Conservation (phyloP, 1,140 invertebrate species). For the Lepidurus arcticus region DNA sequence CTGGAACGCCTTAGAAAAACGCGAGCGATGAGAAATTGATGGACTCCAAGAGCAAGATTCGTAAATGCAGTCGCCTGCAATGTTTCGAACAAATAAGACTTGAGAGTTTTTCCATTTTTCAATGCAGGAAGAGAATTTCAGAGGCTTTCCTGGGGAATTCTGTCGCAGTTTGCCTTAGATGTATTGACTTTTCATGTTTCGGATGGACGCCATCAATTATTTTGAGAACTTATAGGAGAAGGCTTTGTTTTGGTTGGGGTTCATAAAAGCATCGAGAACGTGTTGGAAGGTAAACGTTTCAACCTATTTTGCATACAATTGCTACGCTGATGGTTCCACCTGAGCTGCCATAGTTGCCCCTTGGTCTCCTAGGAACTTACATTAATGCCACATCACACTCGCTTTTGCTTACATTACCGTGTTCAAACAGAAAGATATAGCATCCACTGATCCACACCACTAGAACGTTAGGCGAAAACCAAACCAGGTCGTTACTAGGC, state of each 20-base stretch:
- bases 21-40: slow-evolving; percentile 19
- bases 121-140: no score
- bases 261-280: neutral
- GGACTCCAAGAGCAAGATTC: neutral
- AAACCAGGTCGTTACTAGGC: no score
- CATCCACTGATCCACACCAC: neutral
- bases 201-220: no score
- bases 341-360: neutral
- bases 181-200: no score
- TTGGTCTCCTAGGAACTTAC: neutral
- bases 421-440: neutral
- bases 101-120: no score
- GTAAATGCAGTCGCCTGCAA: neutral
- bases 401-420: neutral
- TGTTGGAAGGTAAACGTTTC: neutral
- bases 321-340: neutral
- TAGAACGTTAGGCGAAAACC: neutral
- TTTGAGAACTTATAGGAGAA: no score
- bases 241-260: no score
- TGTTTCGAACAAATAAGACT: no score
- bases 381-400: slow-evolving; percentile 9
- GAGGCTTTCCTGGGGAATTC: no score
- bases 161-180: no score
- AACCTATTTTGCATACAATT: neutral
- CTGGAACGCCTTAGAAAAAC: neutral